Base-by-base conservation (phyloP, 2,797 vertebrate genomes). In the Diceros bicornis region DNA sequence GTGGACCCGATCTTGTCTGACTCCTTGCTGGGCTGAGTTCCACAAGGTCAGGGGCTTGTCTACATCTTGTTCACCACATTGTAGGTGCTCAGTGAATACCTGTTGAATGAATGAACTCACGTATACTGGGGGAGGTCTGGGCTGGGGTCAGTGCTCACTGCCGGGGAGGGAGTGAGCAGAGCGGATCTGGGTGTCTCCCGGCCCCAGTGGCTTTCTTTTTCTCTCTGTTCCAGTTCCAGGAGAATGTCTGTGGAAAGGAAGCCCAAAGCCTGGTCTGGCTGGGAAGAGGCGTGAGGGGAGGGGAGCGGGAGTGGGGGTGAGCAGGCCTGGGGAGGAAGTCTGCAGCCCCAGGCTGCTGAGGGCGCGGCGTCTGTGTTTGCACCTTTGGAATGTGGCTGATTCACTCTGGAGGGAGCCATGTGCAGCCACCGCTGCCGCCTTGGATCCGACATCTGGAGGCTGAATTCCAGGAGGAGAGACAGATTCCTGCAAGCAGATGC, bases 351-450 rank as follows among this genome's bases (percentile, higher is more conserved):
- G 96, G 78, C 96, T 87, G 97, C 89, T 0, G 61, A 62, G 74
- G 95, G 96, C 14, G 89, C 29, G 95, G 89, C 5, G 96, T 93
- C 98, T 96, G 95, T 91, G 86, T 96, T 93, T 97, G 91, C 94
- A 97, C 97, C 96, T 97, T 97, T 96, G 97, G 97, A 98, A 97
- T 96, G 97, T 75, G 87, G 96, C 97, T 98, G 97, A 98, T 97
- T 98, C 93, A 96, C 91, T 96, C 89, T 44, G 71, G 44, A 86
- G 84, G 86, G 91, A 96, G 95, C 92, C 95, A 17, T 82, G 83
- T 86, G 96, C 95, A 59, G 85, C 95, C 72, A 77, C 78, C 8
- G 44, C 74, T 50, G 82, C 94, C 23, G 86, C 74, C 89, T 93
- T 11, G 55, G 89, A 74, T 82, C 95, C 74, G 68, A 98, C 96